Base-by-base conservation (phyloP, 2,113 vertebrate species). In the Gavialis gangeticus region DNA sequence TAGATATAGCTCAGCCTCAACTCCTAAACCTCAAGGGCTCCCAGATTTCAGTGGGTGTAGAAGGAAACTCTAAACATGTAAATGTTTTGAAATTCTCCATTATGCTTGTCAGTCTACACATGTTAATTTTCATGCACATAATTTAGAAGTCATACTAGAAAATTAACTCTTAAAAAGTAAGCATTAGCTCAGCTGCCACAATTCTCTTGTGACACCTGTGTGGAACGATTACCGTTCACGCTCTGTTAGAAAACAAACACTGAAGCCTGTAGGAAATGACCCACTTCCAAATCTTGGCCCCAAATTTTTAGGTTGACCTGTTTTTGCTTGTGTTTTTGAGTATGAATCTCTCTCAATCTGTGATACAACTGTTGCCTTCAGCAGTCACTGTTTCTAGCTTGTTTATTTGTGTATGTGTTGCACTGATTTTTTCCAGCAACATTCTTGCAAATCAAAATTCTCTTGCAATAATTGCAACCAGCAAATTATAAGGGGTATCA, bases 21-120 rank as follows among this genome's bases (percentile, higher is more conserved):
- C 64, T 34, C 21, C 91, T 90, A 71, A 90, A 71, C 80, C 63
- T 87, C 82, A 91, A 94, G 88, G 67, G 22, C 67, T 94, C 94
- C 54, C 79, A 94, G 82, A 90, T 83, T 56, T 89, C 79, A 93
- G 24, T 76, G 86, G 22, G 73, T 87, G 34, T 25, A 15, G 63
- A 57, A 2, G 19, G 28, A 18, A 62, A 4, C 17, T 67, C 21
- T 67, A 15, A 21, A 59, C 58, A 91, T 1, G 2, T 64, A 93
- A 67, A 25, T 19, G 21, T 63, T 63, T 5, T 67, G 77, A 95
- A 91, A 90, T 78, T 67, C 62, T 59, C 34, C 59, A 34, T 0
- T 1, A 82, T 64, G 4, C 1, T 8, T 84, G 2, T 6, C 30
- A 19, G 6, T 56, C 0, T 0, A 12, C 54, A 83, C 81, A 4